Evolutionary conservation across 2,797 vertebrate genomes (phyloP).

Genomic region (Parauchenoglanis ngamensis): DNA sequence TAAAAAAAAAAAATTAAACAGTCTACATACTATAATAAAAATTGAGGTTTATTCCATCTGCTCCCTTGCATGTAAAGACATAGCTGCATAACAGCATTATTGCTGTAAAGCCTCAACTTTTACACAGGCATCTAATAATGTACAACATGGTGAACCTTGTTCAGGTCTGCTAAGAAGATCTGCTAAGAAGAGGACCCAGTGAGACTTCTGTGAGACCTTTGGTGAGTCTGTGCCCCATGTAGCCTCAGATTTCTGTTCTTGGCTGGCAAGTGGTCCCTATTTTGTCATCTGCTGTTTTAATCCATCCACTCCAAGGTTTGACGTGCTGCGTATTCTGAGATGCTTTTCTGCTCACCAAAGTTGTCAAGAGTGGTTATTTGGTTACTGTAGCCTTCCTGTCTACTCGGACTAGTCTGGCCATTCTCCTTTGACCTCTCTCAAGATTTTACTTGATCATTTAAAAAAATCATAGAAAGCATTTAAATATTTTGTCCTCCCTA

Average conservation of each 20-base stretch:
- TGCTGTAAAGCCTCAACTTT: background rate
- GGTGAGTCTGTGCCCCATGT: background rate
- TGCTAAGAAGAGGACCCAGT: background rate
- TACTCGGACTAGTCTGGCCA: background rate
- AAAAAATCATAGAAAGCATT: background rate
- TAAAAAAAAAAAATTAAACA: background rate
- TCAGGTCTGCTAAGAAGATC: no score
- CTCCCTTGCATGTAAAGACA: background rate
- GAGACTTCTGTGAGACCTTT: no score
- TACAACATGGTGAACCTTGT: background rate
- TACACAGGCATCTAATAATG: background rate
- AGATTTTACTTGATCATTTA: background rate
- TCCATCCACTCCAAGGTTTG: background rate
- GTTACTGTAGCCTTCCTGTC: background rate
- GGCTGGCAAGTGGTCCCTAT: background rate
- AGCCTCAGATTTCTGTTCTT: background rate
- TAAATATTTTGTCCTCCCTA: background rate
- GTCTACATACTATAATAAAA: slow-evolving; percentile 9
- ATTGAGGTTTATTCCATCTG: background rate
- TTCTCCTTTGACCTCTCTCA: background rate
- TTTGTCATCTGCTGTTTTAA: background rate
- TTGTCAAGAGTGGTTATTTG: background rate
- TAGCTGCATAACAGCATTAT: slow-evolving; percentile 1
- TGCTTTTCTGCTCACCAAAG: background rate
- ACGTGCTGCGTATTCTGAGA: background rate